Base-by-base conservation (phyloP, 2,113 vertebrate species). In the Psilopsiagon aurifrons region DNA sequence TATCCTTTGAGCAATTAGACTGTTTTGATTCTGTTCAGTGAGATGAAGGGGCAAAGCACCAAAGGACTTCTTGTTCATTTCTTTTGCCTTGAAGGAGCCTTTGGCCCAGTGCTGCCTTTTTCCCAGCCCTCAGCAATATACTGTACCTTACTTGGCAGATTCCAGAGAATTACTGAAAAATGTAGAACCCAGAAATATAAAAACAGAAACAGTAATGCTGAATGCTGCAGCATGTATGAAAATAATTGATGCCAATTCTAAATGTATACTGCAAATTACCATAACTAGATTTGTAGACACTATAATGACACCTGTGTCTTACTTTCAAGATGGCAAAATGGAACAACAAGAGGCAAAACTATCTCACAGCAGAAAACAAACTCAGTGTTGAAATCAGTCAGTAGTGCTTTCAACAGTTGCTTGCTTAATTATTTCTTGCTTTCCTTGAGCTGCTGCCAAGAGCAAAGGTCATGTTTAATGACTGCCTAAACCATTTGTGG, bases 151-250 rank as follows among this genome's bases (percentile, higher is more conserved):
- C 96, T 95, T 91, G 68, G 79, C 92, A 95, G 71, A 88, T 95
- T 89, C 59, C 73, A 67, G 81, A 96, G 89, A 90, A 92, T 92
- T 87, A 81, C 51, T 95, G 64, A 94, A 96, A 92, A 90, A 81
- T 88, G 90, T 31, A 88, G 94, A 79, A 86, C 92, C 77, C 70
- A 95, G 97, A 97, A 97, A 96, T 77, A 94, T 79, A 91, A 94
- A 90, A 97, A 83, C 67, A 80, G 80, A 90, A 97, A 95, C 91
- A 96, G 59, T 93, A 71, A 79, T 66, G 43, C 68, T 95, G 55
- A 27, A 67, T 62, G 49, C 63, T 90, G 76, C 81, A 83, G 84
- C 57, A 31, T 52, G 47, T 55, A 83, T 83, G 69, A 97, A 96
- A 91, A 86, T 75, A 94, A 89, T 78, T 76, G n/a, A 93, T 96